These are phyloP conservation scores for Pollimyrus isidori DNA, from an alignment of 2,113 vertebrate species.

Conservation along the genomic window DNA sequence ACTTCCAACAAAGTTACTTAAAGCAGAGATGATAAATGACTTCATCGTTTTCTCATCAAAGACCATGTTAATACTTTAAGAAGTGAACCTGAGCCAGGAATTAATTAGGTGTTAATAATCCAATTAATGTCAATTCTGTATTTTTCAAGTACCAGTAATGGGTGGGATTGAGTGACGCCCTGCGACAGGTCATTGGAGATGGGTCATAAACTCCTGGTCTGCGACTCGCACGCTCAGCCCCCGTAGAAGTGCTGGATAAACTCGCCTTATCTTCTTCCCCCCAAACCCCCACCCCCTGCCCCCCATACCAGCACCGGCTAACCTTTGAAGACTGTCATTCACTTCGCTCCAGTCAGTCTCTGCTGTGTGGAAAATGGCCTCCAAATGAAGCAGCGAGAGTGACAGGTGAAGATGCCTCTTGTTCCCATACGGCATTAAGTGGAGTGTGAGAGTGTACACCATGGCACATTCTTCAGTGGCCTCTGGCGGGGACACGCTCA, in stretches of 20 bases:
- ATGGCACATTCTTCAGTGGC: neutral
- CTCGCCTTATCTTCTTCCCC: neutral
- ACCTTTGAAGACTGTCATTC: constrained; percentile 4
- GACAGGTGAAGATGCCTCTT: neutral
- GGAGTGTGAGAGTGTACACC: neutral
- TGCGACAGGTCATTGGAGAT: neutral
- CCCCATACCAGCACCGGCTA: neutral
- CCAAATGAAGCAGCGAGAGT: neutral
- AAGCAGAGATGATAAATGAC: neutral
- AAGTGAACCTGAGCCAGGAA: neutral
- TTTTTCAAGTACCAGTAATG: neutral
- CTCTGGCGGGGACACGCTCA: neutral
- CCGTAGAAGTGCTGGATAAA: neutral
- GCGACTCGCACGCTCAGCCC: neutral
- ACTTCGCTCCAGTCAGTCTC: neutral
- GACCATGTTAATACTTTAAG: neutral
- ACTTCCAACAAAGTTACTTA: neutral
- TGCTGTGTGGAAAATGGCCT: neutral
- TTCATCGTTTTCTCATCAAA: neutral
- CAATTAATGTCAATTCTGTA: neutral
- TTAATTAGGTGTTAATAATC: neutral
- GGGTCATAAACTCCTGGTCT: neutral
- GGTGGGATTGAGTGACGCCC: neutral
- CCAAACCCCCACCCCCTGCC: neutral
- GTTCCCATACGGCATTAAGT: neutral